Percentiles rank a stretch among this genome's conserved stretches.
phyloP scores from a whole-genome alignment of 1,140 invertebrate species.

The Nephila pilipes region DNA sequence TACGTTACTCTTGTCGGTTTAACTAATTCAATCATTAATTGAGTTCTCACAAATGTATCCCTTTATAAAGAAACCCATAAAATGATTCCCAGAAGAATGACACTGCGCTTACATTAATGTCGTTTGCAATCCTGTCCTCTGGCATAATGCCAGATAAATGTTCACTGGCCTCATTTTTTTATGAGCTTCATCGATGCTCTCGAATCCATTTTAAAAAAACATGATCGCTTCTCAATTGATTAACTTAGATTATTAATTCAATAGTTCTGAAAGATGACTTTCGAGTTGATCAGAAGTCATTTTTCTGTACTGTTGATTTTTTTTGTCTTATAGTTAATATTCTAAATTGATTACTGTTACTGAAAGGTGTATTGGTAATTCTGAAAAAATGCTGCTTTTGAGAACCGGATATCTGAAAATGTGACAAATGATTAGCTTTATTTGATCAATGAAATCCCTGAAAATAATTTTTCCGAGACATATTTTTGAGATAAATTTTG shows the following conservation, averaged over 20 bases:
- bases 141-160: slow-evolving; percentile 27
- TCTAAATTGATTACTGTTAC: slow-evolving; percentile 6
- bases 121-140: not conserved
- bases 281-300: not conserved
- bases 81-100: not conserved
- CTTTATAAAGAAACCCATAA: slow-evolving; percentile 1
- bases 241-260: slow-evolving; percentile 8
- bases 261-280: slow-evolving; percentile 20
- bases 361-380: not conserved
- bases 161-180: slow-evolving; percentile 20
- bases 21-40: slow-evolving; percentile 14
- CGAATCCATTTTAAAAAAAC: not conserved
- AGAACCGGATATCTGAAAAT: not conserved
- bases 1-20: not conserved
- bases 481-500: not conserved
- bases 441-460: not conserved
- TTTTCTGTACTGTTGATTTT: not conserved
- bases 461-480: not conserved
- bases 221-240: slow-evolving; percentile 22
- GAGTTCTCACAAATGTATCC: not conserved
- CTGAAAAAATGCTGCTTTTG: not conserved
- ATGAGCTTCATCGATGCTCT: not conserved
- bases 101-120: not conserved
- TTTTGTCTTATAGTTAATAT: not conserved
- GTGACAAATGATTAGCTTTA: slow-evolving; percentile 1